phyloP scores from a whole-genome alignment of 2,113 vertebrate genomes.

The Morone saxatilis region DNA sequence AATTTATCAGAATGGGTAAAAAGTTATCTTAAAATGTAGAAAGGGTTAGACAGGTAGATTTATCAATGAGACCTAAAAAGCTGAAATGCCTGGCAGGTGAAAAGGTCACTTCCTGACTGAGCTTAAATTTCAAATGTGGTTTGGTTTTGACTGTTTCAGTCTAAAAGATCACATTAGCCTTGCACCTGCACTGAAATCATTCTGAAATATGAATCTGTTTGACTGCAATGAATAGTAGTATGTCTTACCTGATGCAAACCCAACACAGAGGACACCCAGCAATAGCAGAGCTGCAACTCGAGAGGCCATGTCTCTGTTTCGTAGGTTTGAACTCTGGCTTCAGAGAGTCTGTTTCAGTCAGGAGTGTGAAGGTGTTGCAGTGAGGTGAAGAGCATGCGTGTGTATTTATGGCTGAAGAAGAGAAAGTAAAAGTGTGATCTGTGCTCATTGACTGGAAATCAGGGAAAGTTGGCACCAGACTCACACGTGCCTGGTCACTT shows the following conservation, averaged over 20 bases:
- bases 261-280: constrained; percentile 56
- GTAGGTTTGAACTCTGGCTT: constrained; percentile 10
- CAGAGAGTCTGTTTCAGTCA: constrained; percentile 1
- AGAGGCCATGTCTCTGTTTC: constrained; percentile 60
- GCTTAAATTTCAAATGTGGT: not conserved
- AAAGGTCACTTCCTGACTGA: not conserved
- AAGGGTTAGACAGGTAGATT: not conserved
- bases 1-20: fast-evolving
- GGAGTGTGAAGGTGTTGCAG: constrained; percentile 31
- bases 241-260: constrained; percentile 59
- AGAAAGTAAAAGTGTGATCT: constrained; percentile 63
- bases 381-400: not conserved
- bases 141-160: not conserved
- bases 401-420: constrained; percentile 59
- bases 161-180: not conserved
- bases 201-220: not conserved
- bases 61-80: not conserved
- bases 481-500: not conserved
- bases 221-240: not conserved
- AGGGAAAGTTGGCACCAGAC: not conserved
- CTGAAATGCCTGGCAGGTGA: not conserved
- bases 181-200: not conserved
- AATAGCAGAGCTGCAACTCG: constrained; percentile 58
- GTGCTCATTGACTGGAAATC: constrained; percentile 42
- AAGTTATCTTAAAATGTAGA: not conserved